A percentile compares a stretch with the other conserved stretches of the same genome.
Conservation (phyloP, 2,797 vertebrate genomes). For the Pempheris klunzingeri region DNA sequence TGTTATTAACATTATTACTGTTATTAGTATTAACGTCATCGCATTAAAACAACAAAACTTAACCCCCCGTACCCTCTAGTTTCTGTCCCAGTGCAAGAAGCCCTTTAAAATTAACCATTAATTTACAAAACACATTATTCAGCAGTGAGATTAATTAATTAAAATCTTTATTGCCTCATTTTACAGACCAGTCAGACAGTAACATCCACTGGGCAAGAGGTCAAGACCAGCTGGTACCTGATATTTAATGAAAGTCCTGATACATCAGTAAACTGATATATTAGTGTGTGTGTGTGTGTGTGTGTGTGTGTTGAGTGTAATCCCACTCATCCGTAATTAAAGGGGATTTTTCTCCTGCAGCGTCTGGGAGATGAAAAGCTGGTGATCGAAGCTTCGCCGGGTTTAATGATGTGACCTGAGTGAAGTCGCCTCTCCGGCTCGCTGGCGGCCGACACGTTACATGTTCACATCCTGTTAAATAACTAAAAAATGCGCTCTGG, state of each 20-base stretch:
- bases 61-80: no score
- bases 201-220: background rate
- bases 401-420: constrained; percentile 30
- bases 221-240: background rate
- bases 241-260: constrained; percentile 21
- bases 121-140: background rate
- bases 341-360: constrained; percentile 42
- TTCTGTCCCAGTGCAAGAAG: background rate
- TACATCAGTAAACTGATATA: background rate
- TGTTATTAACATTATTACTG: no score
- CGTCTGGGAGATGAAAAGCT: constrained; percentile 14
- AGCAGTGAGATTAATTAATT: background rate
- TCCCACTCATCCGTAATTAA: constrained; percentile 47
- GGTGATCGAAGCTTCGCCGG: constrained; percentile 24
- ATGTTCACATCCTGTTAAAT: no score
- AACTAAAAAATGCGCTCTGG: no score
- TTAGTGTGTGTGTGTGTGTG: background rate
- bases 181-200: background rate
- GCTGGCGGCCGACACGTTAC: no score
- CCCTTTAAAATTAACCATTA: background rate
- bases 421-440: constrained; percentile 24
- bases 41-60: no score
- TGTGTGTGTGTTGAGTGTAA: constrained; percentile 16
- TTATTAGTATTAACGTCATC: no score
- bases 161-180: background rate